Evolutionary conservation across 2,113 vertebrate species (phyloP), one percentile per base, ranked within the genome.

Genomic region (Gavia stellata): DNA sequence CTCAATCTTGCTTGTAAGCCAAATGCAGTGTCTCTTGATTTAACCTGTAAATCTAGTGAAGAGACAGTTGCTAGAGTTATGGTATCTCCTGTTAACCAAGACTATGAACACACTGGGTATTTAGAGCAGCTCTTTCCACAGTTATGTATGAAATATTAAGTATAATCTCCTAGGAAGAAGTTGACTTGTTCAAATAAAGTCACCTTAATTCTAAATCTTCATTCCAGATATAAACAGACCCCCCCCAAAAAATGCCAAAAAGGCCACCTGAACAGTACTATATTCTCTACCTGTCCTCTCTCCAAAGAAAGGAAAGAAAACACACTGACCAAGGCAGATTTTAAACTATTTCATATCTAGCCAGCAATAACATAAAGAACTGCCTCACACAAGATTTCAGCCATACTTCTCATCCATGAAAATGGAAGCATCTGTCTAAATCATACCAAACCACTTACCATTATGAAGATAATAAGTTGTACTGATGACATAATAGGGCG

Each of bases 41-140:
- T 86, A 86, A 84, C 42, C 78, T 65, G 42, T 52, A 94, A 63
- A 94, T 79, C 84, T 61, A 92, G 77, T 10, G 11, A 66, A 47
- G 38, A 86, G 61, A 55, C 49, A 73, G 29, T 73, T 91, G 45
- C 31, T 68, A 29, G 67, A 62, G 12, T 67, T 86, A 38, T 23
- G 5, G 5, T 50, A 28, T 14, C 47, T 80, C 50, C n/a, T 74
- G 33, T 36, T 91, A 95, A 81, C 38, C 12, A 73, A 68, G 72
- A 52, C 17, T 16, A 33, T 33, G 59, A 44, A 59, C 29, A 55
- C 18, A 23, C 4, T 28, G 34, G 7, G 6, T 44, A 75, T 72
- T 40, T 44, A 24, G 52, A 81, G 34, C 29, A 79, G 16, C 19
- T 68, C 18, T 81, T 59, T 55, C 40, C 42, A 53, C 23, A 65